These are phyloP conservation scores for Eutolmus rufibarbis DNA, from an alignment of 2,888 invertebrate species.

Conservation along the genomic window DNA sequence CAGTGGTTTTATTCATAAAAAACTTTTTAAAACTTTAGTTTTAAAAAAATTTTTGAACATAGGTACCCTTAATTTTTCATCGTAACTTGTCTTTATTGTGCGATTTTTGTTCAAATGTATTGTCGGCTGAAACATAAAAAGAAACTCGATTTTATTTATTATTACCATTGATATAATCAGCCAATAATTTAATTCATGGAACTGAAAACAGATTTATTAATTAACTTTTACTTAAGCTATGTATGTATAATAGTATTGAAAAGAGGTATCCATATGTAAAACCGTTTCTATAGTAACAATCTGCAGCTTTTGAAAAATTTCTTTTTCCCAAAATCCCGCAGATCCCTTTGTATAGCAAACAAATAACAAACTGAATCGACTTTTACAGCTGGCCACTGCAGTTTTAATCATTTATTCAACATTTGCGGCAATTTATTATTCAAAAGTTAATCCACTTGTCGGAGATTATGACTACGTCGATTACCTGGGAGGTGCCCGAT, in stretches of 20 bases:
- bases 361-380: background rate
- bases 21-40: too few species aligned
- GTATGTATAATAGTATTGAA: too few species aligned
- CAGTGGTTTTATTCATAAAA: too few species aligned
- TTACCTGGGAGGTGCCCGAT: conserved; percentile 73
- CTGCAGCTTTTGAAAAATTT: background rate
- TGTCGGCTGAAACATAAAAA: too few species aligned
- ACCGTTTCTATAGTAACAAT: background rate
- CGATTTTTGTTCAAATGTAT: too few species aligned
- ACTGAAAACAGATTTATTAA: background rate
- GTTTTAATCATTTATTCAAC: conserved; percentile 82
- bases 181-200: background rate
- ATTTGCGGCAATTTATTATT: conserved; percentile 85
- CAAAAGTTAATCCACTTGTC: conserved; percentile 84
- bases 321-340: background rate
- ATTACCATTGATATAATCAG: background rate
- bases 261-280: background rate
- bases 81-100: too few species aligned
- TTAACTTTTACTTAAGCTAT: background rate
- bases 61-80: too few species aligned
- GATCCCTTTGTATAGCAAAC: background rate
- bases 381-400: conserved; percentile 77
- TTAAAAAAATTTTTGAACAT: too few species aligned
- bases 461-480: conserved; percentile 80
- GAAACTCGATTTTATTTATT: background rate